These are phyloP conservation scores for Chauna torquata DNA, from an alignment of 2,113 vertebrate species.

Conservation along the genomic window DNA sequence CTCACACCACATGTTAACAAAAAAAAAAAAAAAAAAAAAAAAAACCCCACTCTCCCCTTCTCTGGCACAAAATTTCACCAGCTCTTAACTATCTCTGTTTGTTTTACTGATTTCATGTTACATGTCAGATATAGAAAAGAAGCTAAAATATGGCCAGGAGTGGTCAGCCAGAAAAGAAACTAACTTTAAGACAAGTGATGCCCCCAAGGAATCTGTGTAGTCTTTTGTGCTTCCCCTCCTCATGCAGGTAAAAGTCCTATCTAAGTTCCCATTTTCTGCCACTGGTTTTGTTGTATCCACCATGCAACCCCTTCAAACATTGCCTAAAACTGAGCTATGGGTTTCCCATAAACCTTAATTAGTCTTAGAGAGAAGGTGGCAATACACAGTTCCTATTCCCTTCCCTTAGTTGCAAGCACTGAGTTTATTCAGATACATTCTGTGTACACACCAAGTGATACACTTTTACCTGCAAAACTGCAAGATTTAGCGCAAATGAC, in stretches of 20 bases:
- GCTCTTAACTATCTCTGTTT: neutral
- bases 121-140: neutral
- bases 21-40: no score
- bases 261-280: neutral
- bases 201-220: neutral
- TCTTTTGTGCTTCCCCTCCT: neutral
- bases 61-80: neutral
- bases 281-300: neutral
- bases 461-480: neutral
- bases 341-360: neutral
- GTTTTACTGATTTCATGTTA: neutral
- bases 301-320: neutral
- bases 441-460: neutral
- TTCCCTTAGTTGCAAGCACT: neutral
- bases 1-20: no score
- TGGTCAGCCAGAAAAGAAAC: neutral
- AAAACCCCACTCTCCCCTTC: accelerated
- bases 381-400: neutral
- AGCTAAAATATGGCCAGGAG: neutral
- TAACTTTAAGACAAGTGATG: neutral
- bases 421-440: neutral
- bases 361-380: neutral
- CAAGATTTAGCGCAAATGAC: neutral
- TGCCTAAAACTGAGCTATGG: neutral
- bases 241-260: neutral